Evolutionary conservation across 2,797 vertebrate species (phyloP), one percentile per base, ranked within the genome.

Genomic region (Enteromius radiatus): DNA sequence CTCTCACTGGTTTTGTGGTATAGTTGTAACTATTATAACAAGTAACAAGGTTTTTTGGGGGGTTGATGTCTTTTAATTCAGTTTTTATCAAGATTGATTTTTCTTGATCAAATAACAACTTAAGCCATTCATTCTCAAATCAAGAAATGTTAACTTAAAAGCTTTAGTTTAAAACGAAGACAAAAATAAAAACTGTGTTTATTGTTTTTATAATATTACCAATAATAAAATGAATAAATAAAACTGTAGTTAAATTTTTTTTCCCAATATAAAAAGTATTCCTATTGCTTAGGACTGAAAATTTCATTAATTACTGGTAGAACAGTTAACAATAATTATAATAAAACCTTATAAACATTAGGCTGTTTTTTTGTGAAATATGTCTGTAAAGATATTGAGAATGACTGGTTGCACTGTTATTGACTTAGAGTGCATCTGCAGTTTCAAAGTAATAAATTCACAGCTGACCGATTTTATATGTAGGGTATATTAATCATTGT

Each of bases 401-500:
- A 45, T 10, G n/a, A 36, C 5, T 15, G 78, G 14, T 26, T 64
- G 1, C 28, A 49, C 43, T 49, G 5, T 64, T 26, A 63, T 12
- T 49, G 45, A 49, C 31, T 33, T 7, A 15, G 26, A 54, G 15
- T 45, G 19, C 28, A 43, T 49, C 14, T 10, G 26, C 4, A 26
- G 64, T 83, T 77, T 77, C 52, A 45, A 5, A 38, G 65, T 83
- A 77, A 83, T 83, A 77, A 83, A 83, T 0, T 31, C 41, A 47
- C 52, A 47, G 19, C 82, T 74, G 12, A 23, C 15, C n/a, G 14
- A 74, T 78, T 65, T 85, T 86, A 79, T 3, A 81, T 68, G 49
- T 64, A 26, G 61, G 65, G 54, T 82, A 15, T 85, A 85, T 80
- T 79, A 83, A 85, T 91, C 86, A 91, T 92, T 90, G 80, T 73